Base-by-base conservation (phyloP, 2,888 invertebrate genomes). In the Dicyrtoma fusca region DNA sequence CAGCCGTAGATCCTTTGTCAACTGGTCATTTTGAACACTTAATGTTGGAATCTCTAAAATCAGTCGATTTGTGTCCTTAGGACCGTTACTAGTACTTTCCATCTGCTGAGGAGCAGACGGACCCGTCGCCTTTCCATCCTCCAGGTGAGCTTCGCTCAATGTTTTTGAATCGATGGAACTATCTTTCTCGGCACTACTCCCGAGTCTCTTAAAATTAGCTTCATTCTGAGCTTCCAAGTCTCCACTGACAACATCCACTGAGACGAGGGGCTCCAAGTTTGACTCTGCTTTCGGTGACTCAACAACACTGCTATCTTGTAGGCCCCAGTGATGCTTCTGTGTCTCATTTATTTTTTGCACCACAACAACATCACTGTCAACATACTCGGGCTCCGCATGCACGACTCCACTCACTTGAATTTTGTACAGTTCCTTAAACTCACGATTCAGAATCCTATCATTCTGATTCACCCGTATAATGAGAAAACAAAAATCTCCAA, bases 401-500 rank as follows among this genome's bases (percentile, higher is more conserved):
- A 82, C 82, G 78, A 89, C 87, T 1, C 92, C 93, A 79, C 88
- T 88, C 77, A 97, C 88, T 81, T 90, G 89, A 51, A 97, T 86
- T 66, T 88, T 86, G 85, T 95, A 97, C 74, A 88, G 86, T 82
- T 94, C 94, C 79, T 90, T 90, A 69, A 95, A 89, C 84, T 98
- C 98, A 75, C 98, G 89, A 85, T 98, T 98, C 74, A 98, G 86
- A 75, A 77, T 80, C 47, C 85, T 81, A 80, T 88, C 88, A 26
- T 88, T 82, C 81, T 88, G 87, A 49, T 87, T 81, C 78, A 95
- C 94, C 81, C 97, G 88, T 74, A 98, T 89, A 70, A 91, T 87
- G 69, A 97, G 87, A 85, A 98, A 98, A 84, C 94, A 94, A 86
- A 97, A 96, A 85, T 97, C 95, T 49, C 97, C 97, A 69, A 97